Evolutionary conservation across 1,140 invertebrate genomes (phyloP).

Genomic region (Cyclargus thomasi): DNA sequence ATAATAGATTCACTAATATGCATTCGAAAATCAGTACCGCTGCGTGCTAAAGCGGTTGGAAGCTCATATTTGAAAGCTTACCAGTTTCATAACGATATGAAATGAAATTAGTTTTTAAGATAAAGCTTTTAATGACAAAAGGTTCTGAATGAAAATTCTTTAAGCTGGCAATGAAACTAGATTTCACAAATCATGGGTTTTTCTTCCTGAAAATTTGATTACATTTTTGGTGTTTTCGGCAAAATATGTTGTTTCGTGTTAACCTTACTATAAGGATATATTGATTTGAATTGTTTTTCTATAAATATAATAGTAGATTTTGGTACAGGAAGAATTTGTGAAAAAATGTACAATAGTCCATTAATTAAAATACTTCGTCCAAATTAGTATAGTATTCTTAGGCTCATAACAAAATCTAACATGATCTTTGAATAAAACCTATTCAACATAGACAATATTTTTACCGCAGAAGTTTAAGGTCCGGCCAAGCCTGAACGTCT

Average conservation of each 20-base stretch:
- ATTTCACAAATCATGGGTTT: neutral
- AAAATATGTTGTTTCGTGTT: neutral
- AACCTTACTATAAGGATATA: too few relatives aligned
- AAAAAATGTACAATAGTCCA: too few relatives aligned
- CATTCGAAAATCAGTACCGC: neutral
- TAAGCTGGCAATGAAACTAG: neutral
- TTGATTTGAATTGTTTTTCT: neutral
- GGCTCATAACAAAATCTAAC: too few relatives aligned
- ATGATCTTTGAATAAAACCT: too few relatives aligned
- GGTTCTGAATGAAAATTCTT: slow-evolving; percentile 8
- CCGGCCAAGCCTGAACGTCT: too few relatives aligned
- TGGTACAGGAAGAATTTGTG: too few relatives aligned
- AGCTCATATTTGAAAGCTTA: slow-evolving; percentile 8
- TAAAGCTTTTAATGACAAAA: slow-evolving; percentile 4
- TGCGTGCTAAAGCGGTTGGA: neutral
- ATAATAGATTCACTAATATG: neutral
- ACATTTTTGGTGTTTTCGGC: neutral
- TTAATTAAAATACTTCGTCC: too few relatives aligned
- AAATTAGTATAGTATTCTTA: too few relatives aligned
- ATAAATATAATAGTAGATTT: too few relatives aligned
- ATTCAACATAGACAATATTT: too few relatives aligned
- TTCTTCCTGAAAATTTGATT: neutral
- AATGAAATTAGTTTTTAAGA: slow-evolving; percentile 13
- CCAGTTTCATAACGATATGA: slow-evolving; percentile 4
- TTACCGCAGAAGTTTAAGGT: too few relatives aligned